Evolutionary conservation across 2,888 invertebrate genomes (phyloP), one percentile per base, ranked within the genome.

Genomic region (Chydorus sphaericus): DNA sequence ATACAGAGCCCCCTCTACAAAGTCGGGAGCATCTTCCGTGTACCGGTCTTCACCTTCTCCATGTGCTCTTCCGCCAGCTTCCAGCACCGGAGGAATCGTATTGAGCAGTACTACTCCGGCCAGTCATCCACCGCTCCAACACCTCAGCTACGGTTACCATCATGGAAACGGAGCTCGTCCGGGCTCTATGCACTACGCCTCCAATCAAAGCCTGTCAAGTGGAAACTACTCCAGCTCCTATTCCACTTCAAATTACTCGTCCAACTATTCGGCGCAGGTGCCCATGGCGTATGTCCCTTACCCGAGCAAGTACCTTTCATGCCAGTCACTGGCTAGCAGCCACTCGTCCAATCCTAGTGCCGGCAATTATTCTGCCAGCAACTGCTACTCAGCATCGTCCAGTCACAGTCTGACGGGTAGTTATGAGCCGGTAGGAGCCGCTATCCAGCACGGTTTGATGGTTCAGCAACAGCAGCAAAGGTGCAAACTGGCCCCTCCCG

Each of bases 11-110:
- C 60, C 63, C 59, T 44, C 44, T 14, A 44, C 23, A 11, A 84
- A 83, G 68, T 52, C 52, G 8, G 38, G 38, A 10, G 81, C 78
- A 58, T 81, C 83, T 56, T 75, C 85, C 51, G 80, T 88, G 63
- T 89, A 89, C 66, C 76, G 86, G 61, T 87, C 86, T 63, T 85
- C 88, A 0, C 87, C 88, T 0, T 88, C 84, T 67, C 74, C 88
- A 54, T 66, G 68, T 5, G 63, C 56, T 11, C 36, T 49, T 0
- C 53, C 58, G 20, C 55, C 37, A 23, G 52, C 57, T 20, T 55
- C 58, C 38, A 54, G 58, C 37, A 57, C 54, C 29, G 37, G 38
- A 8, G 44, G 44, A 4, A 44, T 44, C 23, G 44, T 44, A 8
- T 44, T 44, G 44, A 58, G 55, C 37, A 52, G 55, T 4, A 52